Base-by-base conservation (phyloP, 2,888 invertebrate genomes). In the Cenopis cana region DNA sequence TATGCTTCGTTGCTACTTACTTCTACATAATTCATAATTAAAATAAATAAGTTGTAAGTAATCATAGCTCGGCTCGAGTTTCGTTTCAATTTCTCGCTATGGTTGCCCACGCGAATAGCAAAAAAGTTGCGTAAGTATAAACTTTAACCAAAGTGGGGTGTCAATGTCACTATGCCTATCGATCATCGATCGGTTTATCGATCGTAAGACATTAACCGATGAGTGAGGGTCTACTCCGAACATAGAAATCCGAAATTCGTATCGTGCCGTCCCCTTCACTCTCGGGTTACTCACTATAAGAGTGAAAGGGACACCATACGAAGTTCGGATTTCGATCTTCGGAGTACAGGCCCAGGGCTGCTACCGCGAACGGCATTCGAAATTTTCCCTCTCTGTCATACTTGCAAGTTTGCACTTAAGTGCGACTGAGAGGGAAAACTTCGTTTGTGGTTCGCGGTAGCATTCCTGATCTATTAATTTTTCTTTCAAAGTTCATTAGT, bases 21-120 rank as follows among this genome's bases (percentile, higher is more conserved):
- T 54, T 20, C 54, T 66, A 70, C 41, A 52, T 57, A 65, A 36
- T 41, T 68, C 36, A 60, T 36, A 59, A 49, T 54, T 60, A 65
- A 64, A 69, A 69, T 69, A 69, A 65, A 69, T 65, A 70, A 10
- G 12, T 41, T 49, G 36, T 50, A 36, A 52, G 36, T 50, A 36
- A 52, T 11, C 18, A 50, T 50, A 46, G n/a, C n/a, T 24, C 4
- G 6, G 46, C 38, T 36, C 24, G 33, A 36, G 18, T 12, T 29
- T 10, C 14, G 10, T 41, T 46, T n/a, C n/a, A 12, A n/a, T 46
- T n/a, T 46, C 46, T 6, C 46, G n/a, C 6, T 46, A 41, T 41
- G 41, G 12, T 38, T 12, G 38, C 38, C 12, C 38, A 14, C 41
- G 14, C 0, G 12, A 41, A 41, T 41, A n/a, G 5, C 8, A 8